phyloP scores from a whole-genome alignment of 2,113 vertebrate species.

The Cynoglossus semilaevis region DNA sequence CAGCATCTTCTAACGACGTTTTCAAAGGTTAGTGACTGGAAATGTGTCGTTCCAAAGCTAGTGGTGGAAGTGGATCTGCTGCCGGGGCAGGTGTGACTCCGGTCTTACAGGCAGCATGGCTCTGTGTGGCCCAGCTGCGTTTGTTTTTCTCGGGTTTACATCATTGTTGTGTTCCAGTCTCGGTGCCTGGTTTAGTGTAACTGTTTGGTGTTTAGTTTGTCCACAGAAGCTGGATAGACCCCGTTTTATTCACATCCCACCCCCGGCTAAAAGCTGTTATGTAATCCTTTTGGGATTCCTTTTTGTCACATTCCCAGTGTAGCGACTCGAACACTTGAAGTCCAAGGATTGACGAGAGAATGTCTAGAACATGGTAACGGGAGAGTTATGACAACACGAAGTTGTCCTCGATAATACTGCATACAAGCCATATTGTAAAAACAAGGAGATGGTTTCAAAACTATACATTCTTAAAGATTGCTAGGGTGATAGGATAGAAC shows the following conservation, averaged over 20 bases:
- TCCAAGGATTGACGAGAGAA: neutral
- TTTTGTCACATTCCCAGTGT: slow-evolving; percentile 35
- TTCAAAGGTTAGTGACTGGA: slow-evolving; percentile 29
- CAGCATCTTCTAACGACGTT: neutral
- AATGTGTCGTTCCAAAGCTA: neutral
- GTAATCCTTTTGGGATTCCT: slow-evolving; percentile 62
- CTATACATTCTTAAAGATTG: no score
- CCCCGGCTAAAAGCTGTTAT: slow-evolving; percentile 54
- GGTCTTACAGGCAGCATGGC: neutral
- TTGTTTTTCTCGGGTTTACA: neutral
- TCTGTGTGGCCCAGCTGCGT: slow-evolving; percentile 7
- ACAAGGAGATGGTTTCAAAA: no score
- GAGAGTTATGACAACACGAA: no score
- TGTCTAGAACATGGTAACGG: no score
- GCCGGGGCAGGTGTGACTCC: slow-evolving; percentile 26
- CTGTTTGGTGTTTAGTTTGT: neutral
- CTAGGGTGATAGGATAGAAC: no score
- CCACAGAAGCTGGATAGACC: slow-evolving; percentile 2
- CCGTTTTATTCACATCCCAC: slow-evolving; percentile 9
- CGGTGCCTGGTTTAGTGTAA: neutral
- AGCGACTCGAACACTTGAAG: slow-evolving; percentile 19
- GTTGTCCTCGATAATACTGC: no score
- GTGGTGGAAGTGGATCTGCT: neutral
- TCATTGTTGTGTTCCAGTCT: neutral
- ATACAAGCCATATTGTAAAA: no score